A percentile compares a stretch with the other conserved stretches of the same genome.
phyloP scores from a whole-genome alignment of 2,888 invertebrate species.

The Caenorhabditis sp. region DNA sequence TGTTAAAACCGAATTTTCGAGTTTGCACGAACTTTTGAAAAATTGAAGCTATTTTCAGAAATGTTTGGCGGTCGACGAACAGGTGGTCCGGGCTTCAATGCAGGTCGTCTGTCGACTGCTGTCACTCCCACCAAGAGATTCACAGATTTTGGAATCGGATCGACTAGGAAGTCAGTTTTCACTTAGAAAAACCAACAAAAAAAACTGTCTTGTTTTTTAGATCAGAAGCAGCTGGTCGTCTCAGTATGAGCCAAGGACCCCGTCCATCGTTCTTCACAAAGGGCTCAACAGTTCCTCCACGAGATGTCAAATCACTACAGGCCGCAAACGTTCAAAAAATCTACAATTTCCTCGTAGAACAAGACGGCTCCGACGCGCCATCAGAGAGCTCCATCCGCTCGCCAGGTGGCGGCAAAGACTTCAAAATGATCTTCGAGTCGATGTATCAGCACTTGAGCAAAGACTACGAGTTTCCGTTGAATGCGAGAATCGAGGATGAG shows the following conservation, averaged over 20 bases:
- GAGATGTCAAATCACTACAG: slow-evolving; percentile 30
- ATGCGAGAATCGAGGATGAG: slow-evolving; percentile 39
- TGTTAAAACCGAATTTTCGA: not conserved
- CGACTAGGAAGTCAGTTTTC: slow-evolving; percentile 37
- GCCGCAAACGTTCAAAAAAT: slow-evolving; percentile 39
- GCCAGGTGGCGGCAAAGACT: slow-evolving; percentile 36
- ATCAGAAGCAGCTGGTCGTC: slow-evolving; percentile 8
- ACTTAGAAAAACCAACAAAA: not conserved
- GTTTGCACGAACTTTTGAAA: not conserved
- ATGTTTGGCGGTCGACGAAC: slow-evolving; percentile 48
- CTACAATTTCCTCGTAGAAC: slow-evolving; percentile 31
- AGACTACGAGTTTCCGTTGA: slow-evolving; percentile 38
- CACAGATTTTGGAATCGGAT: slow-evolving; percentile 37
- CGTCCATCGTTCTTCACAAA: slow-evolving; percentile 34
- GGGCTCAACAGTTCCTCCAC: slow-evolving; percentile 8
- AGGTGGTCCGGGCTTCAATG: slow-evolving; percentile 4
- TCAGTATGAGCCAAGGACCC: slow-evolving; percentile 7
- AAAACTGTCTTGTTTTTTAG: slow-evolving; percentile 22
- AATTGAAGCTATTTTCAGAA: slow-evolving; percentile 13
- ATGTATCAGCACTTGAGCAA: slow-evolving; percentile 58
- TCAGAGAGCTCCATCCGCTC: slow-evolving; percentile 14
- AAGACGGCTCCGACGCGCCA: slow-evolving; percentile 45
- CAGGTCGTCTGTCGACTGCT: slow-evolving; percentile 17
- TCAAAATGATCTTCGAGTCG: slow-evolving; percentile 36
- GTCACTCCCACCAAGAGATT: slow-evolving; percentile 52